A percentile compares a stretch with the other conserved stretches of the same genome.
phyloP scores from a whole-genome alignment of 2,888 invertebrate genomes.

The Sclerodermus sp. region DNA sequence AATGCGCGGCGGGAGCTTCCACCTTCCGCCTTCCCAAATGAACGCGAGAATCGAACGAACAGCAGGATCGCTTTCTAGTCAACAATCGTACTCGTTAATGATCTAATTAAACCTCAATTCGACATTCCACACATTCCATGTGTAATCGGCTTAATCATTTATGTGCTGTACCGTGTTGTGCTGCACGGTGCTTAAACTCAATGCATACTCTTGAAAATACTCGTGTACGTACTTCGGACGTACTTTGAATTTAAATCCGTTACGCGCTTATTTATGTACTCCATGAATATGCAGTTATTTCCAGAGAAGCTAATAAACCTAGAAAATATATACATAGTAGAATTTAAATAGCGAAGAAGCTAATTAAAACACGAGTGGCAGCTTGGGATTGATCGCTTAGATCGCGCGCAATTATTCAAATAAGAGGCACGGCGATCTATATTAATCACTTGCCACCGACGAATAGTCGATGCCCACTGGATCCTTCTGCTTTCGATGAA shows the following conservation, averaged over 20 bases:
- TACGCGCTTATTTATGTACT: conserved; percentile 17
- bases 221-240: not conserved
- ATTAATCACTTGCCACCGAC: no score
- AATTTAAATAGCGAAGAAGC: conserved; percentile 6
- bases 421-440: no score
- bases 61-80: conserved; percentile 26
- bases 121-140: conserved; percentile 23
- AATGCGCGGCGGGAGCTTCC: no score
- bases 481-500: no score
- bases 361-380: conserved; percentile 9
- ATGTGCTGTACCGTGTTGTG: conserved; percentile 6
- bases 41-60: conserved; percentile 18
- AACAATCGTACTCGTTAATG: conserved; percentile 21
- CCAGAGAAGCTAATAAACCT: conserved; percentile 14
- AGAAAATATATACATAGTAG: not conserved
- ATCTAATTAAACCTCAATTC: conserved; percentile 27
- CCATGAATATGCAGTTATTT: conserved; percentile 28
- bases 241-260: conserved; percentile 15
- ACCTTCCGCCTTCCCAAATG: conserved; percentile 11
- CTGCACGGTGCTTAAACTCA: conserved; percentile 23
- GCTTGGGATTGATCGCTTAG: no score
- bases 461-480: no score
- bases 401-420: no score
- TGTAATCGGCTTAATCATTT: conserved; percentile 32
- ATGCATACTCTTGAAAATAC: conserved; percentile 14